Base-by-base conservation (phyloP, 2,797 vertebrate genomes). In the Lindbergichthys nudifrons region DNA sequence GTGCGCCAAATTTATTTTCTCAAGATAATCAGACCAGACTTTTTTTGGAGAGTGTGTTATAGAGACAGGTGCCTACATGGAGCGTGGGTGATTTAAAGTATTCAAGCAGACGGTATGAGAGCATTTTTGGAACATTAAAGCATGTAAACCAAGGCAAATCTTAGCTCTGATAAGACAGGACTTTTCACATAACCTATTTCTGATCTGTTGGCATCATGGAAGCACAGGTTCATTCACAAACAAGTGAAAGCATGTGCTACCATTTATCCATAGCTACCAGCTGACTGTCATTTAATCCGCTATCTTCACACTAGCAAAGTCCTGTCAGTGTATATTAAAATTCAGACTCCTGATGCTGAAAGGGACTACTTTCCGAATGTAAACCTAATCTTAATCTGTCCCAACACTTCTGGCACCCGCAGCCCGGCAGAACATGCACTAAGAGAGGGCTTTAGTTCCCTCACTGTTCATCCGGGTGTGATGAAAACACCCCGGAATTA, bases 401-500 rank as follows among this genome's bases (percentile, higher is more conserved):
- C 68, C 70, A 83, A 77, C 65, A 65, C 23, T 64, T 77, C 51
- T 69, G 60, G 53, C 62, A 64, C 2, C 18, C 10, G 4, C 53
- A 62, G 70, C 51, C 43, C 9, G 4, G 10, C 30, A 56, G 63
- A 74, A 65, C 75, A 81, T 54, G 64, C 57, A 16, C 53, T 61
- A 46, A 75, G 68, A 57, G 50, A 43, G 23, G 51, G 63, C 71
- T 81, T 84, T 66, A 48, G 65, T 70, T 69, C 71, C 71, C 47
- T 14, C 48, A 59, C 14, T 60, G 59, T 78, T 85, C 63, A 71
- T 84, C 68, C 51, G 36, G 56, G 65, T 73, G 32, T 77, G 80
- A 89, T 79, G 70, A 80, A 87, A 85, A 85, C 65, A 53, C 9
- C 39, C 65, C 57, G 1, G 57, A 83, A 85, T 81, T 50, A 80